Percentiles rank a stretch among this genome's conserved stretches.
These are phyloP conservation scores for Mesoligia furuncula DNA, from an alignment of 2,888 invertebrate species.

Conservation along the genomic window DNA sequence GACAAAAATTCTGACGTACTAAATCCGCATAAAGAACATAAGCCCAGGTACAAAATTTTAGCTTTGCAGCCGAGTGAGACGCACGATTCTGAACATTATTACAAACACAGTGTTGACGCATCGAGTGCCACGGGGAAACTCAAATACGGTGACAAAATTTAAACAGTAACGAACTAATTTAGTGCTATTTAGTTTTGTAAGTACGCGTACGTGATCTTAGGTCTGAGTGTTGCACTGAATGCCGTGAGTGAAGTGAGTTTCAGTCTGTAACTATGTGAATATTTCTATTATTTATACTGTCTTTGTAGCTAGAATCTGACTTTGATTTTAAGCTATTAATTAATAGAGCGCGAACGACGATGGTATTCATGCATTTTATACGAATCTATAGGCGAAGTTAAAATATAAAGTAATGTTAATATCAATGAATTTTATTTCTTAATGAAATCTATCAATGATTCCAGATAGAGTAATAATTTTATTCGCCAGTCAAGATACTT, in stretches of 20 bases:
- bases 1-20: conserved; percentile 53
- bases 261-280: conserved; percentile 69
- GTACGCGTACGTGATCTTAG: conserved; percentile 78
- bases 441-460: conserved; percentile 5
- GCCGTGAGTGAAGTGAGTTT: conserved; percentile 70
- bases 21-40: conserved; percentile 63
- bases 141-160: conserved; percentile 88
- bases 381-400: conserved; percentile 78
- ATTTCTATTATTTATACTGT: conserved; percentile 73
- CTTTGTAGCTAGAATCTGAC: conserved; percentile 72
- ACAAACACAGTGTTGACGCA: conserved; percentile 67
- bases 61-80: conserved; percentile 63
- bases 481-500: neutral
- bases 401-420: conserved; percentile 72
- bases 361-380: conserved; percentile 85
- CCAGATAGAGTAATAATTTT: conserved; percentile 11
- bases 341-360: conserved; percentile 75
- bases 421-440: conserved; percentile 53
- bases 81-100: conserved; percentile 63
- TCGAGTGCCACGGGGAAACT: conserved; percentile 74
- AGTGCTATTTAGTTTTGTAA: conserved; percentile 70
- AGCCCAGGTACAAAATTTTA: conserved; percentile 70
- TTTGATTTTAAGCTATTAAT: conserved; percentile 73
- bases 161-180: conserved; percentile 62
- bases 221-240: conserved; percentile 70